Evolutionary conservation across 2,113 vertebrate species (phyloP), one percentile per base, ranked within the genome.

Genomic region (Perccottus glenii): DNA sequence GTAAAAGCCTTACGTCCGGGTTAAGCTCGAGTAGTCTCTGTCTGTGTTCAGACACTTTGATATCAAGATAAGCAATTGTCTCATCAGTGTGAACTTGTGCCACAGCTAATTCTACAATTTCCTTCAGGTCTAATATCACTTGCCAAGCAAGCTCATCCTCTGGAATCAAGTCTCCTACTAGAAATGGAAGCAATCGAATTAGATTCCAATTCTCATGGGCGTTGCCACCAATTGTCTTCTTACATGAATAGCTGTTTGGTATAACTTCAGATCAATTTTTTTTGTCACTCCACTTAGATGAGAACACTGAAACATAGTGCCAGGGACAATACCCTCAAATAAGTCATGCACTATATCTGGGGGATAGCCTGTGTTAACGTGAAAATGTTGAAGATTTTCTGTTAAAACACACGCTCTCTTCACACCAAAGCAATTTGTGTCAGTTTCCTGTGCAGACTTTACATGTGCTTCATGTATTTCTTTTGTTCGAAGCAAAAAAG

Each of bases 31-130:
- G 8, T 6, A 48, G 47, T 62, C n/a, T 48, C 47, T 48, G 14
- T 48, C 47, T 48, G 47, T 48, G 47, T n/a, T 48, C 47, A 15
- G 47, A 48, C 47, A 48, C 47, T 48, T 48, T 48, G 47, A 48
- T 12, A 48, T 48, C 47, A 48, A 48, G 47, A n/a, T 48, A 48
- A n/a, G 47, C n/a, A n/a, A 48, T 15, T 48, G 47, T 48, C 47
- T 48, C 47, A 15, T 48, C 14, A n/a, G 47, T 48, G 47, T 48
- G 14, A 15, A 48, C 47, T 15, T 6, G 47, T 48, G 47, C 47
- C 47, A 48, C 47, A 48, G 16, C 47, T 48, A 33, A 48, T 10
- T 48, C 47, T 15, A 48, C 47, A 8, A 48, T 48, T 48, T 48
- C 47, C 47, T 48, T 48, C 14, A 48, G 47, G 47, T 48, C 47